phyloP scores from a whole-genome alignment of 2,888 invertebrate genomes.

The Ypsolopha sequella region DNA sequence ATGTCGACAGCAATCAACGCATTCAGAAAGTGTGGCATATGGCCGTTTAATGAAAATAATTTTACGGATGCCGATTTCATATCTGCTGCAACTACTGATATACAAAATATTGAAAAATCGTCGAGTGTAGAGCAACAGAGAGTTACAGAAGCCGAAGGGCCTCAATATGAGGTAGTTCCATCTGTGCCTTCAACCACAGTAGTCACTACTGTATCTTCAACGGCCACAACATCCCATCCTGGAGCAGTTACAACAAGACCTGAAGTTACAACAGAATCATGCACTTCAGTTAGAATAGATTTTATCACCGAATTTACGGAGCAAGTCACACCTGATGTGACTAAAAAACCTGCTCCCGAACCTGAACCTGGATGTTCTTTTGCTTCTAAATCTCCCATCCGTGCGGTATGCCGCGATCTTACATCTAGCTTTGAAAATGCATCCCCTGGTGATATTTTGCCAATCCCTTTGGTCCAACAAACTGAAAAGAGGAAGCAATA shows the following conservation, averaged over 20 bases:
- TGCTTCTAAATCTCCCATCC: slow-evolving; percentile 6
- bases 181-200: slow-evolving; percentile 1
- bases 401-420: slow-evolving; percentile 8
- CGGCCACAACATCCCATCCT: background rate
- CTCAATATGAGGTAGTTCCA: slow-evolving; percentile 1
- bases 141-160: slow-evolving; percentile 3
- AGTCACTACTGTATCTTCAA: slow-evolving; percentile 3
- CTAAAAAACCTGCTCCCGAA: slow-evolving; percentile 3
- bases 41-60: slow-evolving; percentile 14
- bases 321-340: slow-evolving; percentile 5
- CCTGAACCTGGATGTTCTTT: slow-evolving; percentile 3
- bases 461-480: slow-evolving; percentile 12
- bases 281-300: background rate
- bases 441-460: slow-evolving; percentile 13
- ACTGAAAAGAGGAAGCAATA: slow-evolving; percentile 14
- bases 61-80: slow-evolving; percentile 15
- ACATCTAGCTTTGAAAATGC: slow-evolving; percentile 9
- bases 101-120: no score
- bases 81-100: slow-evolving; percentile 14
- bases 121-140: no score
- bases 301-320: slow-evolving; percentile 3
- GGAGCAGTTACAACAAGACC: slow-evolving; percentile 1
- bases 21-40: slow-evolving; percentile 16
- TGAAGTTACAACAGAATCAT: background rate
- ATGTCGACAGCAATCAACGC: slow-evolving; percentile 17